Evolutionary conservation across 2,797 vertebrate species (phyloP).

Genomic region (Danio kyathit): DNA sequence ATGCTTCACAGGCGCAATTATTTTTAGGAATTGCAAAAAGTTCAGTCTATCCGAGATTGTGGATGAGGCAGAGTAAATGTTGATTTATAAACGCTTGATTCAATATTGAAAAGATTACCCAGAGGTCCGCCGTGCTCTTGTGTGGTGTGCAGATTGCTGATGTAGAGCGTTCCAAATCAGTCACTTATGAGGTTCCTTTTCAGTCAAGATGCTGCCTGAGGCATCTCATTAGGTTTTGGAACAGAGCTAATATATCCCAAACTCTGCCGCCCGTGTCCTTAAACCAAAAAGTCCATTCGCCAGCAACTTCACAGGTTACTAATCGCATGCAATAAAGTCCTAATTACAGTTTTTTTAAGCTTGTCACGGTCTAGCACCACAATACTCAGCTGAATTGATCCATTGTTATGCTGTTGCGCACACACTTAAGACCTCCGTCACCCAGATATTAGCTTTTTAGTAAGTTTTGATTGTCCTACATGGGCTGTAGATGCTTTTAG

Average conservation of each 20-base stretch:
- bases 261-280: background rate
- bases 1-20: background rate
- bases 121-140: background rate
- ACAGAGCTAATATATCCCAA: slow-evolving; percentile 2
- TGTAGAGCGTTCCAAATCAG: background rate
- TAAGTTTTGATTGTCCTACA: slow-evolving; percentile 11
- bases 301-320: background rate
- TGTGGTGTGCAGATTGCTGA: background rate
- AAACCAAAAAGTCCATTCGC: background rate
- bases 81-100: slow-evolving; percentile 6
- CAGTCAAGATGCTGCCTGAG: slow-evolving; percentile 1
- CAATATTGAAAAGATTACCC: background rate
- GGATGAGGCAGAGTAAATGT: background rate
- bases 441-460: background rate
- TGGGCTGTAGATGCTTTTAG: background rate
- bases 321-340: background rate
- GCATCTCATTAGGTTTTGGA: background rate
- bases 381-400: background rate
- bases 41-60: background rate
- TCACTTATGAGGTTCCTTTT: background rate
- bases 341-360: slow-evolving; percentile 16
- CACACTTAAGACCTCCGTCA: background rate
- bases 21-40: background rate
- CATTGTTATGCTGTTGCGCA: background rate
- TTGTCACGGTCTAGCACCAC: background rate